Base-by-base conservation (phyloP, 37 sponge, comb jelly and placozoan genomes). In the Amphimedon queenslandica region DNA sequence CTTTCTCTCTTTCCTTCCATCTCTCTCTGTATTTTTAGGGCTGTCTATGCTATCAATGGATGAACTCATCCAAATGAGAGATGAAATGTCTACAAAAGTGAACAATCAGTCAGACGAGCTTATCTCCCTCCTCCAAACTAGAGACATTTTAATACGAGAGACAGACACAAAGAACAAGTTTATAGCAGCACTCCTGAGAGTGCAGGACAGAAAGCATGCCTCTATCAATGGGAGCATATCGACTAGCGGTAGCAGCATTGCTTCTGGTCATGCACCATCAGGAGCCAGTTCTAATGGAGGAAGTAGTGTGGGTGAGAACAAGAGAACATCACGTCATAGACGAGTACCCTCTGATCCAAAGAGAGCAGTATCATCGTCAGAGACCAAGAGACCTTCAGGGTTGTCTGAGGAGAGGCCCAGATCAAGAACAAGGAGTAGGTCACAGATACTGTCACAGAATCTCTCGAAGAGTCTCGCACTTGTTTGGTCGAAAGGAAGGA, bases 71-170 rank as follows among this genome's bases (percentile, higher is more conserved):
- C 11, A 2, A 10, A 86, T 91, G 92, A 28, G 36, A 37, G 76
- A 67, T 16, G 92, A 91, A 58, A 82, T 91, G 84, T 31, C 72
- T 16, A 61, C 42, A 1, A 85, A 91, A 43, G 76, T 91, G 66
- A 41, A 38, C 1, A 24, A 42, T 1, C 58, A 85, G 58, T 86
- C 92, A 21, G 80, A 78, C 24, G 64, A 60, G 0, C 70, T 91
- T 4, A 43, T 91, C 20, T 30, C 28, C 8, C 71, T 55, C 21
- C 72, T 91, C 42, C 68, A 78, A 32, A 20, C 35, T 16, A 69
- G 92, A 20, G 92, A 91, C 42, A 23, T 33, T 4, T 18, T 75
- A 24, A 40, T 69, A 28, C 24, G 29, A 11, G 72, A 65, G 20
- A 32, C 73, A 40, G 77, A 82, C 18, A 71, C 74, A 21, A 85